phyloP scores from a whole-genome alignment of 2,113 vertebrate genomes.

The Labeo rohita region DNA sequence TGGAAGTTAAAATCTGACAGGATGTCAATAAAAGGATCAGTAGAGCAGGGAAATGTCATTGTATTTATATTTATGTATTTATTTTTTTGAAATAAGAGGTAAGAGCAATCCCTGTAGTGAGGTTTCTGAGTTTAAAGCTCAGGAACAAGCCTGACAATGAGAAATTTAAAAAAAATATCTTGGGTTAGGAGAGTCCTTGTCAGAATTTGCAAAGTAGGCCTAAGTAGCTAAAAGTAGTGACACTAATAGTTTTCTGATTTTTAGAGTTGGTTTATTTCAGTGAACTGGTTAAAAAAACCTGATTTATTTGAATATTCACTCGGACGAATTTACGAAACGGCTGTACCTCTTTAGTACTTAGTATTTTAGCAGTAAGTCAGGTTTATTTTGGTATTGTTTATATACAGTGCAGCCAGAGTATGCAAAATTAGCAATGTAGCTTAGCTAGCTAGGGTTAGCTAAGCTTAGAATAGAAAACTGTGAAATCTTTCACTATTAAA shows the following conservation, averaged over 20 bases:
- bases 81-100: background rate
- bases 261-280: background rate
- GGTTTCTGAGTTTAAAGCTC: background rate
- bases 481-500: background rate
- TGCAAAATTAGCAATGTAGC: background rate
- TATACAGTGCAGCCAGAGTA: background rate
- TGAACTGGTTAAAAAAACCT: background rate
- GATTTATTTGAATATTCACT: background rate
- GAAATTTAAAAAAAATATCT: background rate
- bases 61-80: background rate
- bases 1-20: conserved; percentile 5
- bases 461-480: background rate
- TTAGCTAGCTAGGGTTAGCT: background rate
- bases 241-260: background rate
- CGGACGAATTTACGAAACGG: too few relatives aligned
- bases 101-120: background rate
- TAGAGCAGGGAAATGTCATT: conserved; percentile 9
- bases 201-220: background rate
- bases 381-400: background rate
- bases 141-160: background rate
- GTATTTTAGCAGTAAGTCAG: background rate
- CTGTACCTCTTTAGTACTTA: background rate
- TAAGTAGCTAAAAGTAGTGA: background rate
- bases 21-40: conserved; percentile 18
- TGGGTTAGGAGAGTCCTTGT: background rate